phyloP scores from a whole-genome alignment of 2,888 invertebrate genomes.

The Dendrolimus houi region DNA sequence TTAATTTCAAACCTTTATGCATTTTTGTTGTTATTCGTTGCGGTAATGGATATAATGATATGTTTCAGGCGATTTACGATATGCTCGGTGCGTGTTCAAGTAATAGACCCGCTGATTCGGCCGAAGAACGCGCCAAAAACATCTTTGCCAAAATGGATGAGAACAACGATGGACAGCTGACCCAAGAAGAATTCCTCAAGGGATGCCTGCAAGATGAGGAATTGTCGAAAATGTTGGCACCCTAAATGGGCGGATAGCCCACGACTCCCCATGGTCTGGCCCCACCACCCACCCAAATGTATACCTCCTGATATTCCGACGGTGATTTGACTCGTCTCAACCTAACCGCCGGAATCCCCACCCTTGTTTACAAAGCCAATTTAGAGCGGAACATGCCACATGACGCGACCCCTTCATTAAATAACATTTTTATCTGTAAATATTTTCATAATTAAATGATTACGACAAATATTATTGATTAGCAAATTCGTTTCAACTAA shows the following conservation, averaged over 20 bases:
- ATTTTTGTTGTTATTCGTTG: too few species aligned
- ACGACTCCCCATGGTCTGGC: conserved; percentile 16
- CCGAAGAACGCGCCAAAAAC: conserved; percentile 98
- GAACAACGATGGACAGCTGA: conserved; percentile 98
- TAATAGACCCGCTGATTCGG: conserved; percentile 95
- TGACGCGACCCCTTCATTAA: not conserved
- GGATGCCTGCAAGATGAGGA: conserved; percentile 98
- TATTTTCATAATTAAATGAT: too few species aligned
- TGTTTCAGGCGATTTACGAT: conserved; percentile 96
- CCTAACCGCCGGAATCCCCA: conserved; percentile 3
- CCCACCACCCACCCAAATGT: conserved; percentile 26
- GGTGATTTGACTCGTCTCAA: conserved; percentile 21
- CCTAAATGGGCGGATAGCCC: conserved; percentile 75
- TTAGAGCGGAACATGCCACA: conserved; percentile 1
- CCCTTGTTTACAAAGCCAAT: conserved; percentile 4
- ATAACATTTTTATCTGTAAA: not conserved
- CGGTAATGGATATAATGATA: not conserved
- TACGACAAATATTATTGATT: too few species aligned
- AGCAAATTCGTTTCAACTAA: too few species aligned
- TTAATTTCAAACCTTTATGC: too few species aligned
- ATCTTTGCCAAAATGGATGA: conserved; percentile 99
- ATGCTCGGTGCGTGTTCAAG: conserved; percentile 99
- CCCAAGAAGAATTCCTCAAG: conserved; percentile 98
- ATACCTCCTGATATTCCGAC: conserved; percentile 43
- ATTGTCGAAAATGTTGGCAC: conserved; percentile 95